Evolutionary conservation across 2,888 invertebrate species (phyloP).

Genomic region (Oligia strigilis): DNA sequence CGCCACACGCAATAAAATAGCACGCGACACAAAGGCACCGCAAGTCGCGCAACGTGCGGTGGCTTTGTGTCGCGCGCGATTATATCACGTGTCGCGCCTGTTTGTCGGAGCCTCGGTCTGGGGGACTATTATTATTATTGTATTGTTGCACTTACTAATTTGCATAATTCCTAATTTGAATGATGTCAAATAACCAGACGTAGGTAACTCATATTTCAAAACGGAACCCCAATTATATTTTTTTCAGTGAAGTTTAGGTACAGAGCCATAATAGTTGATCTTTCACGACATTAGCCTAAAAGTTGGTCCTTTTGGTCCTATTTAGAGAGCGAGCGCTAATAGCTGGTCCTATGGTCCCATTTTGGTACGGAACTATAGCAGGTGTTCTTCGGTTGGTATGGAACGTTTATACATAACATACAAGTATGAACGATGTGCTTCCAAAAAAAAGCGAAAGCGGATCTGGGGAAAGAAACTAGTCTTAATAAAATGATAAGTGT

Average conservation of each 20-base stretch:
- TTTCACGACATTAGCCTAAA: neutral
- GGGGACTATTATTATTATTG: too few relatives aligned
- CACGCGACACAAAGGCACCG: too few relatives aligned
- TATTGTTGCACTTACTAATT: neutral
- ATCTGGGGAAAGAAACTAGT: constrained; percentile 20
- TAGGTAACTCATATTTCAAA: neutral
- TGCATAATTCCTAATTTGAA: neutral
- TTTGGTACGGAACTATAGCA: neutral
- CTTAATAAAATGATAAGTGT: constrained; percentile 13
- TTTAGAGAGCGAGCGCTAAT: neutral
- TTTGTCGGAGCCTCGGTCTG: too few relatives aligned
- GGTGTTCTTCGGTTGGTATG: neutral
- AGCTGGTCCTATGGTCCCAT: neutral
- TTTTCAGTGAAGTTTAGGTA: neutral
- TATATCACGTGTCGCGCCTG: too few relatives aligned
- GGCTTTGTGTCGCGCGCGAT: too few relatives aligned
- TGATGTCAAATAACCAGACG: neutral
- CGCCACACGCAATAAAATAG: too few relatives aligned
- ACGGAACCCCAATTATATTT: neutral
- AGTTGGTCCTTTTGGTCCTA: neutral
- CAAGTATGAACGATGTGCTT: neutral
- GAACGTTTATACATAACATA: neutral
- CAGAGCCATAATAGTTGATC: too few relatives aligned
- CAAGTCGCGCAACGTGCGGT: too few relatives aligned
- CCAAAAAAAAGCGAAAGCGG: constrained; percentile 17